Evolutionary conservation across 2,888 invertebrate species (phyloP), one percentile per base, ranked within the genome.

Genomic region (Balanococcus diminutus): DNA sequence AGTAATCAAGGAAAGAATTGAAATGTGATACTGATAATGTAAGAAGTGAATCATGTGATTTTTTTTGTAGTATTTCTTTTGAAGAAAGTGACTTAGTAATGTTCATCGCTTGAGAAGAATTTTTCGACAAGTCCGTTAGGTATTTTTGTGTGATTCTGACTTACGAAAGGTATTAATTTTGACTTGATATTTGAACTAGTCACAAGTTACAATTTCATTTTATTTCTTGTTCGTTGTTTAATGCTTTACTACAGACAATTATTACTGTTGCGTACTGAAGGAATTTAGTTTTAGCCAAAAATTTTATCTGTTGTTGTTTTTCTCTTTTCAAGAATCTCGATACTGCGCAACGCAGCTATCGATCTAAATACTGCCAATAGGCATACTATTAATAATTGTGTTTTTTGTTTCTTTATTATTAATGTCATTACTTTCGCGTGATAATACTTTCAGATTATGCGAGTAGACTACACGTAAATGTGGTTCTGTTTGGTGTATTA

Each of bases 11-110:
- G 75, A 28, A 79, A 79, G 9, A 79, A 79, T 36, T 79, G 36
- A 79, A 36, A 19, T 79, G 75, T 79, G 32, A 79, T 79, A 56
- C 36, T 19, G 36, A 79, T 79, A 56, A 79, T 19, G 36, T 79
- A 36, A n/a, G 8, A 36, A 11, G 36, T 79, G 36, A 32, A 14
- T 79, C 19, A 31, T 32, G 75, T 32, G 75, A 79, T 79, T 79
- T 32, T 72, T 79, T 79, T 72, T 16, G n/a, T n/a, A 28, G n/a
- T 31, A 31, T 72, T 72, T 72, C 14, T 32, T 28, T 22, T 22
- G n/a, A 56, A 8, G 56, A 56, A 56, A 1, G 2, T 22, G 56
- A 22, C 56, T 14, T 36, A 8, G n/a, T n/a, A n/a, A 46, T 46
- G 56, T 56, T 19, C 22, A 22, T 51, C 19, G 56, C 22, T 46